These are phyloP conservation scores for Minunthozetes semirufus DNA, from an alignment of 2,888 invertebrate genomes.

Conservation along the genomic window DNA sequence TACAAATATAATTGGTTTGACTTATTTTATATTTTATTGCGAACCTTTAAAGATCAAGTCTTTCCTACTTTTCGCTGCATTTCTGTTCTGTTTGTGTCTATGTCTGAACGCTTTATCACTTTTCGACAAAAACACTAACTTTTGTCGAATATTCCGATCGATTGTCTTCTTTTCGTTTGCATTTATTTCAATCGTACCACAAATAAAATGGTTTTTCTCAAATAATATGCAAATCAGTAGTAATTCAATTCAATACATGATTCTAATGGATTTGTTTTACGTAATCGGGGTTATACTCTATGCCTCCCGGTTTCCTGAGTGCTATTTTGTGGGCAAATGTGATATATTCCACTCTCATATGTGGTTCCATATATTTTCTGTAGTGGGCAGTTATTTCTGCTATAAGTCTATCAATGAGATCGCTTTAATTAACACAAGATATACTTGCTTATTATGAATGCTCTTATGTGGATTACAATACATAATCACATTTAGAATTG, in stretches of 20 bases:
- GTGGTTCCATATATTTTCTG: not conserved
- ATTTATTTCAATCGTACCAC: not conserved
- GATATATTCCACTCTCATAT: slow-evolving; percentile 12
- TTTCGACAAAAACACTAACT: not conserved
- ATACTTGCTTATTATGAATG: not conserved
- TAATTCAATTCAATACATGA: not conserved
- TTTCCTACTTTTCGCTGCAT: not conserved
- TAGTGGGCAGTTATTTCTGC: not conserved
- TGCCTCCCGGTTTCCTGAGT: not conserved
- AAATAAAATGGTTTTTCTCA: not conserved
- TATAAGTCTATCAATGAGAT: not conserved
- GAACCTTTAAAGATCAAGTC: not conserved
- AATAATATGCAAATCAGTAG: not conserved
- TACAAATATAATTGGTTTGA: not conserved
- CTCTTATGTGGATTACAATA: not conserved
- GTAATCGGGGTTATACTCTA: not conserved
- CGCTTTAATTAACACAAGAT: not conserved
- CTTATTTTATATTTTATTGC: not conserved
- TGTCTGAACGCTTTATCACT: not conserved
- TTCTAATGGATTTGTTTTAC: not conserved
- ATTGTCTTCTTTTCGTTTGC: not conserved
- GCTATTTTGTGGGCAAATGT: not conserved
- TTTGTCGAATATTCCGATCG: not conserved
- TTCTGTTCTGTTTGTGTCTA: not conserved
- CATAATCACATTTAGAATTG: too few relatives aligned